phyloP scores from a whole-genome alignment of 2,797 vertebrate species.

The Silurus lanzhouensis region DNA sequence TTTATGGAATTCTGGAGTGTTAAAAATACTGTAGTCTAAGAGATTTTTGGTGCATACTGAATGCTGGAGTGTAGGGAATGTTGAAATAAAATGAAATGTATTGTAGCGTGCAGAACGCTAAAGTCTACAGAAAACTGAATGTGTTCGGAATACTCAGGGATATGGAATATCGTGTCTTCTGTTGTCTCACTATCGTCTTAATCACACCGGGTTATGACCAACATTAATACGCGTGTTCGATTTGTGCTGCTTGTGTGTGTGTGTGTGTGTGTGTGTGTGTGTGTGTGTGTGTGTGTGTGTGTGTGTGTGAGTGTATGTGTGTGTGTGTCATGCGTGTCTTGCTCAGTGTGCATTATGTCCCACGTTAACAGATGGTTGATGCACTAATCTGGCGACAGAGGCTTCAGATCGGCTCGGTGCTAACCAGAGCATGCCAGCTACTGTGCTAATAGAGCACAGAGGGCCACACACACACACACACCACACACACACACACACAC shows the following conservation, averaged over 20 bases:
- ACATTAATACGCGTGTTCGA: not conserved
- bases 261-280: slow-evolving; percentile 52
- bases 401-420: slow-evolving; percentile 89
- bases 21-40: not conserved
- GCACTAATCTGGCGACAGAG: slow-evolving; percentile 88
- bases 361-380: slow-evolving; percentile 86
- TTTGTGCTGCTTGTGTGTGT: slow-evolving; percentile 11
- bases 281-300: slow-evolving; percentile 33
- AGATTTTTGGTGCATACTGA: not conserved
- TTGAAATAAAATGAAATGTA: too few species aligned
- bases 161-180: not conserved
- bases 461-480: slow-evolving; percentile 29
- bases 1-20: not conserved
- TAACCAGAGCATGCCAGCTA: slow-evolving; percentile 67
- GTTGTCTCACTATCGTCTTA: not conserved
- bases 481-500: slow-evolving; percentile 8
- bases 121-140: not conserved
- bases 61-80: not conserved
- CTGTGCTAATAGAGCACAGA: slow-evolving; percentile 34
- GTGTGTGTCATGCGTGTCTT: slow-evolving; percentile 53
- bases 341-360: slow-evolving; percentile 51
- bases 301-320: slow-evolving; percentile 44
- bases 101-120: not conserved
- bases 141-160: not conserved
- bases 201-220: not conserved